phyloP scores from a whole-genome alignment of 2,797 vertebrate genomes.

The Dermochelys coriacea region DNA sequence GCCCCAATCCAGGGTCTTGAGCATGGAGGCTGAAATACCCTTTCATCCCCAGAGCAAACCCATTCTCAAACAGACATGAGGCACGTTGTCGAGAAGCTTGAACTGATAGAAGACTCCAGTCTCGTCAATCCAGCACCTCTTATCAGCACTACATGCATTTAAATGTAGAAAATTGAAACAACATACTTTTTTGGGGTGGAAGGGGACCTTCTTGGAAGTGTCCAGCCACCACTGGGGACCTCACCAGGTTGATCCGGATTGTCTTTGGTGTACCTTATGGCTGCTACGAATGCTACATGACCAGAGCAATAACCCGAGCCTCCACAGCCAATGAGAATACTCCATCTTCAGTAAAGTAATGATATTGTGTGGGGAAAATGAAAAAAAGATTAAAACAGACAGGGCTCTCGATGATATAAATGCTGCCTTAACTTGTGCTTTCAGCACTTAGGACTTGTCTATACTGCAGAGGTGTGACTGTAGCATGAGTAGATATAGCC shows the following conservation, averaged over 20 bases:
- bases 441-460: constrained; percentile 17
- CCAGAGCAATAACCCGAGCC: constrained; percentile 4
- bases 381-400: constrained; percentile 53
- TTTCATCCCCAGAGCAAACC: neutral
- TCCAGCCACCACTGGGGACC: neutral
- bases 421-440: constrained; percentile 52
- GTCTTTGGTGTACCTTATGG: neutral
- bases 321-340: constrained; percentile 20
- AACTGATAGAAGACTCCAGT: neutral
- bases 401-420: constrained; percentile 6
- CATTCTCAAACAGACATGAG: neutral
- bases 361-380: neutral
- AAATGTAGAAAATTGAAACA: constrained; percentile 40
- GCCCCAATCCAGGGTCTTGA: neutral
- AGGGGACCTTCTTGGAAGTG: neutral
- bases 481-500: neutral
- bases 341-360: constrained; percentile 29
- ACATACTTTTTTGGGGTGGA: neutral
- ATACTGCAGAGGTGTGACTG: neutral
- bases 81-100: neutral
- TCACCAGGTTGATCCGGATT: neutral
- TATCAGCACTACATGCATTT: neutral
- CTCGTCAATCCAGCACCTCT: neutral
- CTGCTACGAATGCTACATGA: neutral
- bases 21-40: neutral